phyloP scores from a whole-genome alignment of 2,888 invertebrate species.

The Lagria hirta region DNA sequence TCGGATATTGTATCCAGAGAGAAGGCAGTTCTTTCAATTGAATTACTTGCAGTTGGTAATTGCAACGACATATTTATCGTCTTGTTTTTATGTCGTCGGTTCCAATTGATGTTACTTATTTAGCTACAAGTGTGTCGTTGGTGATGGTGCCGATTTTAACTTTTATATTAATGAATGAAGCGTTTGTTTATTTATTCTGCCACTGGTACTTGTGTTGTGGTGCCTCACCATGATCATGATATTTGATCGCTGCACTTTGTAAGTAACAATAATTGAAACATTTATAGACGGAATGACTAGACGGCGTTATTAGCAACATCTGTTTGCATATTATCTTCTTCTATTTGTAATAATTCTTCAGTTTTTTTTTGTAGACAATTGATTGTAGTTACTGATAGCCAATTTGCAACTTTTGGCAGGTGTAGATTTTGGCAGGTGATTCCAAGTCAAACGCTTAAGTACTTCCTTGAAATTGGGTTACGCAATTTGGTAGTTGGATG shows the following conservation, averaged over 20 bases:
- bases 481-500: too few species aligned
- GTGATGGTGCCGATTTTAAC: slow-evolving; percentile 28
- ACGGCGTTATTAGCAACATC: not conserved
- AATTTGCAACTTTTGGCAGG: too few species aligned
- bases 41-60: slow-evolving; percentile 29
- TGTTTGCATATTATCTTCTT: too few species aligned
- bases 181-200: slow-evolving; percentile 20
- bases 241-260: slow-evolving; percentile 12
- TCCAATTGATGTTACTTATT: slow-evolving; percentile 36
- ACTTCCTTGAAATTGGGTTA: too few species aligned
- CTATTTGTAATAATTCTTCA: too few species aligned
- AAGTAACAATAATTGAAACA: slow-evolving; percentile 18
- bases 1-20: slow-evolving; percentile 14
- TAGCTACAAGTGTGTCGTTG: slow-evolving; percentile 31
- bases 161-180: slow-evolving; percentile 26
- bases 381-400: too few species aligned
- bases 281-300: slow-evolving; percentile 2
- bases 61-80: slow-evolving; percentile 30
- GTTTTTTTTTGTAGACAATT: too few species aligned
- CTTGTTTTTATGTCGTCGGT: slow-evolving; percentile 31
- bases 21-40: slow-evolving; percentile 19
- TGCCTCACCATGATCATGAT: slow-evolving; percentile 11
- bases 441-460: too few species aligned
- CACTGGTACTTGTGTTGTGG: too few species aligned
- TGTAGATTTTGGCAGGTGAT: too few species aligned